phyloP scores from a whole-genome alignment of 2,888 invertebrate genomes.

The Gibbula magus region DNA sequence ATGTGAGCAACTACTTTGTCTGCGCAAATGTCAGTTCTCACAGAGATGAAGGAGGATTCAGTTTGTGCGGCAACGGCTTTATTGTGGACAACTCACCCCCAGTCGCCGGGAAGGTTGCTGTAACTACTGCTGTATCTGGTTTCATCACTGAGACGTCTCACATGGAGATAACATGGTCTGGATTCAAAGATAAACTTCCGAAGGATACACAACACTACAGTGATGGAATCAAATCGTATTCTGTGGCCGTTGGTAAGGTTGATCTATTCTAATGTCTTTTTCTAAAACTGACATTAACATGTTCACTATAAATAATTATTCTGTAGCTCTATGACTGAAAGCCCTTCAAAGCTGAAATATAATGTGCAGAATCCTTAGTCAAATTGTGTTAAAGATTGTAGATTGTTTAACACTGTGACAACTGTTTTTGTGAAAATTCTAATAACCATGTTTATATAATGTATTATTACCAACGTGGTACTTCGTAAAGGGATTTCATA shows the following conservation, averaged over 20 bases:
- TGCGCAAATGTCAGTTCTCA: background rate
- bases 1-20: background rate
- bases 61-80: constrained; percentile 9
- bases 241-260: background rate
- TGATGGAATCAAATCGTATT: background rate
- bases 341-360: background rate
- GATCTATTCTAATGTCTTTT: no score
- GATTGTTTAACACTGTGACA: no score
- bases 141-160: background rate
- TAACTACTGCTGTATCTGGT: background rate
- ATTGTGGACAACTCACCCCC: constrained; percentile 9
- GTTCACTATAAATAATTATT: background rate
- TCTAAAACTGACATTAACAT: background rate
- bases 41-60: background rate
- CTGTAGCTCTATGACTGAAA: background rate
- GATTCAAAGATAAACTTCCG: background rate
- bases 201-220: background rate
- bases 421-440: no score
- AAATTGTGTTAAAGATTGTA: no score
- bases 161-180: background rate
- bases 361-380: no score
- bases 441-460: no score
- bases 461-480: no score
- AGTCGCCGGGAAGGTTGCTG: background rate
- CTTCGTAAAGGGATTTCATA: no score